Base-by-base conservation (phyloP, 2,888 invertebrate genomes). In the Silvanus unidentatus region DNA sequence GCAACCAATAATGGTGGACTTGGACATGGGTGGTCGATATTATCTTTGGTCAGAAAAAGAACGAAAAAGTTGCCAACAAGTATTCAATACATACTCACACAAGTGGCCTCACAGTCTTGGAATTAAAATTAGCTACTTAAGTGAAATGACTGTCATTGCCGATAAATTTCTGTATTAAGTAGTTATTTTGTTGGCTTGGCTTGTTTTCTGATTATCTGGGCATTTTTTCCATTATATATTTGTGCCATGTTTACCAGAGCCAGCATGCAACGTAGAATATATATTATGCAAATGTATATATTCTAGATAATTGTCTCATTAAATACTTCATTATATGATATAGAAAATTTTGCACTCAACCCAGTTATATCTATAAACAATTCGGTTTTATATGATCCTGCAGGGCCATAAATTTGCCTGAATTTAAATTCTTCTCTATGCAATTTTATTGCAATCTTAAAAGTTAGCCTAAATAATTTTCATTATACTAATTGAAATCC, bases 1-100 rank as follows among this genome's bases (percentile, higher is more conserved):
- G 49, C 57, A 43, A 45, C 55, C 59, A 57, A 59, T 56, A 53
- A 54, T 53, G 47, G 47, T 37, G 16, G 27, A n/a, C 35, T 41
- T 46, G 36, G 37, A 35, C 45, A 49, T 58, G 55, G 57, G 57
- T 58, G 58, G 58, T 56, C 58, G 49, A 40, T 42, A 50, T 53
- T 39, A 44, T 47, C 32, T 22, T 22, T 22, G 22, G 22, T 22
- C 22, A 8, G 8, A 22, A 22, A 22, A 22, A 22, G 8, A 22
- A 22, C 22, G 4, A 47, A 51, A 48, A 42, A 30, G 42, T 48
- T 49, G 53, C 45, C 48, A 40, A 43, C 46, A 32, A 22, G 22
- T 22, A 22, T 22, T 22, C 22, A 22, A 22, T 22, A 22, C 22
- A n/a, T n/a, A 45, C 51, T 48, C 51, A 51, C 54, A 52, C 48